phyloP scores from a whole-genome alignment of 2,888 invertebrate species.

The Achlya flavicornis region DNA sequence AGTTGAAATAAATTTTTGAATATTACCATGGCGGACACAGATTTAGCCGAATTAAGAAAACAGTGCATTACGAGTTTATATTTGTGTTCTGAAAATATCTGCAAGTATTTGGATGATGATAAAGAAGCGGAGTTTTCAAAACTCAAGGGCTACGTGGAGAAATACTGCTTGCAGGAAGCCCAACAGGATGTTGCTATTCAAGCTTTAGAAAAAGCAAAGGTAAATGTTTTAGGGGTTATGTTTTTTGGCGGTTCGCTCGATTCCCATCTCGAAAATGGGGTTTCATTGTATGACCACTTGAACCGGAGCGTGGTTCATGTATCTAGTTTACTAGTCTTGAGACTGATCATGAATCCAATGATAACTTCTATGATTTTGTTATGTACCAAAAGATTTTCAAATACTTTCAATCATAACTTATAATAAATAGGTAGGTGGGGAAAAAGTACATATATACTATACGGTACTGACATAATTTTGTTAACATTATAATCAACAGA shows the following conservation, averaged over 20 bases:
- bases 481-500: constrained; percentile 37
- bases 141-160: constrained; percentile 57
- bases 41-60: constrained; percentile 64
- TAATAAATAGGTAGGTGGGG: too few relatives aligned
- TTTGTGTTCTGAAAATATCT: constrained; percentile 67
- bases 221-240: constrained; percentile 28
- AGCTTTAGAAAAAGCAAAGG: constrained; percentile 64
- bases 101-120: constrained; percentile 67
- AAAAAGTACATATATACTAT: too few relatives aligned
- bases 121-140: constrained; percentile 61
- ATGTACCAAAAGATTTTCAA: too few relatives aligned
- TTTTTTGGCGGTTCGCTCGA: not conserved
- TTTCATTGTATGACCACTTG: too few relatives aligned
- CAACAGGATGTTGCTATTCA: constrained; percentile 63
- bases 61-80: constrained; percentile 70
- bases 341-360: too few relatives aligned
- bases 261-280: not conserved
- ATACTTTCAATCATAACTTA: too few relatives aligned
- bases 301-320: too few relatives aligned
- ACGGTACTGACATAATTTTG: too few relatives aligned
- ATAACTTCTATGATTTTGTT: too few relatives aligned
- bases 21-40: constrained; percentile 49
- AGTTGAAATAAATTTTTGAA: not conserved
- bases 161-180: constrained; percentile 67
- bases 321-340: too few relatives aligned